Base-by-base conservation (phyloP, 2,113 vertebrate genomes). In the Amazona vittata region DNA sequence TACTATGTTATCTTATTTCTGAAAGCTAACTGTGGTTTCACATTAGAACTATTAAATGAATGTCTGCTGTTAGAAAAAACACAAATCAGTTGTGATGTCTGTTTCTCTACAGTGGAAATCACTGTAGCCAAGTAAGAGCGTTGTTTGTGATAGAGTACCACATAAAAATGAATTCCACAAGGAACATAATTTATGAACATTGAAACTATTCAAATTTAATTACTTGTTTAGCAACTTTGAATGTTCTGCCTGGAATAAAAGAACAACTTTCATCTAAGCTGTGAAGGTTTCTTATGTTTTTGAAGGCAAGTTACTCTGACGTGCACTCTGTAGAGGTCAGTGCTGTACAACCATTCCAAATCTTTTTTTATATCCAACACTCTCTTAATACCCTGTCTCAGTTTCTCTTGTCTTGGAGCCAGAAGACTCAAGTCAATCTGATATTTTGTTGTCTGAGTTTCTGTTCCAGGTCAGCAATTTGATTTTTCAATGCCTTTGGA, bases 361-460 rank as follows among this genome's bases (percentile, higher is more conserved):
- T 68, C 39, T 76, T 64, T 70, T 80, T 83, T 87, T 84, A 65
- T 93, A 35, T 76, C 31, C 29, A 63, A 3, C 2, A 4, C 86
- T 96, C 91, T 91, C 53, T 14, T 86, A 79, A 90, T 73, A 47
- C 10, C 62, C 60, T 19, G 31, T 86, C 69, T 92, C 46, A 24
- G 8, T 88, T 95, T 88, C 41, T 90, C 31, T 82, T 91, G 41
- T 67, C 71, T 71, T 63, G 39, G 57, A 90, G 71, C 46, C 88
- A 69, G 67, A 86, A 96, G 73, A 59, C n/a, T 89, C 76, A 47
- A 0, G 0, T 90, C 85, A 92, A 9, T 97, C 80, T 79, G 80
- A 37, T 95, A 90, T 62, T 89, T 89, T 28, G 37, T 93, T 94
- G 71, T 93, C 77, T 91, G 73, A 69, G 44, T 86, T 91, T 81